Evolutionary conservation across 1,140 invertebrate species (phyloP).

Genomic region (Muscidifurax raptorellus): DNA sequence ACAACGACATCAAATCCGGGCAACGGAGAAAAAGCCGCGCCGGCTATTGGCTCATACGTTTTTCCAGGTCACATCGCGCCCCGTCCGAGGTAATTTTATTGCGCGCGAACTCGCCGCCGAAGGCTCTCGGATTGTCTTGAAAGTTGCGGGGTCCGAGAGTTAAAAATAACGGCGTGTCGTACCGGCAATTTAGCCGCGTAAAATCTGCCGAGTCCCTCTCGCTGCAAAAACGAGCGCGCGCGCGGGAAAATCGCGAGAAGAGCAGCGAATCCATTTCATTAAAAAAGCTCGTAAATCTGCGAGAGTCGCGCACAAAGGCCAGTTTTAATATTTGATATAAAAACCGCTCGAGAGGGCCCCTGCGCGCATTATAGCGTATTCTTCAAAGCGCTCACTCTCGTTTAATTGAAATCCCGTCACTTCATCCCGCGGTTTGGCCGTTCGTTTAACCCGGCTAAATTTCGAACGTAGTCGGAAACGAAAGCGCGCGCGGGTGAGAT

Average conservation of each 20-base stretch:
- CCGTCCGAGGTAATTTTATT: not conserved
- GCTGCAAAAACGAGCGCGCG: not conserved
- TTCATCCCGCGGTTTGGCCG: not conserved
- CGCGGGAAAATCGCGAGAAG: not conserved
- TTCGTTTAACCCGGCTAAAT: not conserved
- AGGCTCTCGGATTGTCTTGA: not conserved
- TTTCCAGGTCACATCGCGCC: not conserved
- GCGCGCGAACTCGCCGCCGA: not conserved
- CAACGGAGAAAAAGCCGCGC: not conserved
- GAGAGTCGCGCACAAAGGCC: not conserved
- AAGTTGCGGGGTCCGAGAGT: not conserved
- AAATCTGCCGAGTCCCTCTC: not conserved
- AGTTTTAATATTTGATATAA: not conserved
- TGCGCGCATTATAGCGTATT: not conserved
- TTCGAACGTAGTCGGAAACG: not conserved
- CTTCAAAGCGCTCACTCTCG: not conserved
- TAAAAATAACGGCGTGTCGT: not conserved
- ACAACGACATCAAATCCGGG: not conserved
- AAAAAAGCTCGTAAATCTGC: not conserved
- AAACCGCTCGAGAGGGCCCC: not conserved
- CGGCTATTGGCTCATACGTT: not conserved
- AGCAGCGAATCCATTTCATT: not conserved
- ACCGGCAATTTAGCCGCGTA: not conserved
- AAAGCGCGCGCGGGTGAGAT: too few species aligned
- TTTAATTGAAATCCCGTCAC: constrained; percentile 36